Percentiles rank a stretch among this genome's conserved stretches.
Conservation (phyloP, 2,888 invertebrate species). For the Oscheius onirici region DNA sequence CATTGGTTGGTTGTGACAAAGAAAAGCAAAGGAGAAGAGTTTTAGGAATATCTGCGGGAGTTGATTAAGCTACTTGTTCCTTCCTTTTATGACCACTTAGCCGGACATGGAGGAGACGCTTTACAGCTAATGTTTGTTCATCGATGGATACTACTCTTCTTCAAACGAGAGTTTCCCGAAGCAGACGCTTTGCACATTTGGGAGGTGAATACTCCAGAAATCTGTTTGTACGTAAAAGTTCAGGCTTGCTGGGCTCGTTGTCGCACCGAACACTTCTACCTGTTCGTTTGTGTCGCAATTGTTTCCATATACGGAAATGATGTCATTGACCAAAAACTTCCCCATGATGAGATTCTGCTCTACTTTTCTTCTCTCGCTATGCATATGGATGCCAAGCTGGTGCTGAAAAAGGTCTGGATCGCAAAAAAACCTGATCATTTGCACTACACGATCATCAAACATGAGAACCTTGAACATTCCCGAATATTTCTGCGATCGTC, state of each 20-base stretch:
- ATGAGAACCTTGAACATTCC: too few species aligned
- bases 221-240: slow-evolving; percentile 1
- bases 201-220: slow-evolving; percentile 51
- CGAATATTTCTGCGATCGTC: too few species aligned
- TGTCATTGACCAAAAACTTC: slow-evolving; percentile 88
- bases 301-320: slow-evolving; percentile 83
- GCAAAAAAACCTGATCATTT: too few species aligned
- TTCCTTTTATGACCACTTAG: slow-evolving; percentile 86
- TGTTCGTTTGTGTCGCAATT: slow-evolving; percentile 91
- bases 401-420: slow-evolving; percentile 80
- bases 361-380: slow-evolving; percentile 94
- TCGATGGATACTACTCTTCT: slow-evolving; percentile 92
- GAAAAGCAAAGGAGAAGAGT: background rate
- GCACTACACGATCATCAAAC: too few species aligned
- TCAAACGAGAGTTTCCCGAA: slow-evolving; percentile 74
- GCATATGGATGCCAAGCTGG: slow-evolving; percentile 94
- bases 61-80: slow-evolving; percentile 88
- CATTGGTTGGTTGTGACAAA: slow-evolving; percentile 77
- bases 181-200: slow-evolving; percentile 67
- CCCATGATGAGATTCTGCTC: slow-evolving; percentile 91
- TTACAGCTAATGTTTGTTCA: slow-evolving; percentile 91
- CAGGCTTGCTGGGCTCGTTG: slow-evolving; percentile 97
- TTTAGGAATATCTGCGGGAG: slow-evolving; percentile 83
- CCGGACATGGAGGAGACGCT: slow-evolving; percentile 78
- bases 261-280: slow-evolving; percentile 92